Base-by-base conservation (phyloP, 2,888 invertebrate genomes). In the Drosophila mercatorum region DNA sequence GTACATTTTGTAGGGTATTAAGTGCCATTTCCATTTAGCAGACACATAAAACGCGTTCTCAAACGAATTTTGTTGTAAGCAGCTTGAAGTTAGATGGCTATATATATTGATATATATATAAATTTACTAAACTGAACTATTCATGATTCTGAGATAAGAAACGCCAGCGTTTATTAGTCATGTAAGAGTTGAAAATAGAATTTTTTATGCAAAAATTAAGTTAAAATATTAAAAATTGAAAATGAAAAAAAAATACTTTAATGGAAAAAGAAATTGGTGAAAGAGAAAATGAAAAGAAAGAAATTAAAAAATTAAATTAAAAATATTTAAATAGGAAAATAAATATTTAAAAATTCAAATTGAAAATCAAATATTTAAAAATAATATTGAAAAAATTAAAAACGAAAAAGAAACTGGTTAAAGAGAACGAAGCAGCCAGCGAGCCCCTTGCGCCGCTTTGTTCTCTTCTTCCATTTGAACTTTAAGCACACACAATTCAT, bases 141-240 rank as follows among this genome's bases (percentile, higher is more conserved):
- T 46, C n/a, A 47, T 40, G 41, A 68, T 68, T 64, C 75, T 75
- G 75, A 67, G 75, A 75, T 77, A 75, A 67, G 58, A 47, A 75
- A 75, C 74, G 69, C 75, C 75, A 75, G 75, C 75, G 75, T 75
- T 75, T 75, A 74, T 71, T 76, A 76, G 10, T 22, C 17, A 22
- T 46, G 59, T 66, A 75, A 70, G 76, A 61, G 58, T 58, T 75
- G 26, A 58, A 44, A 58, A 44, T 55, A 55, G 41, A n/a, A 43
- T 62, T 70, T 75, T 75, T 41, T 70, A 66, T 34, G 47, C 61
- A 57, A 43, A 60, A 31, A 59, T 43, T 58, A 12, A 11, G 60
- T 51, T 47, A 6, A 49, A 10, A n/a, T n/a, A 4, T n/a, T n/a
- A 12, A 11, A 8, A 17, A 12, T n/a, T n/a, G 14, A n/a, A 51